phyloP scores from a whole-genome alignment of 2,113 vertebrate genomes.

The Ammodytes dubius region DNA sequence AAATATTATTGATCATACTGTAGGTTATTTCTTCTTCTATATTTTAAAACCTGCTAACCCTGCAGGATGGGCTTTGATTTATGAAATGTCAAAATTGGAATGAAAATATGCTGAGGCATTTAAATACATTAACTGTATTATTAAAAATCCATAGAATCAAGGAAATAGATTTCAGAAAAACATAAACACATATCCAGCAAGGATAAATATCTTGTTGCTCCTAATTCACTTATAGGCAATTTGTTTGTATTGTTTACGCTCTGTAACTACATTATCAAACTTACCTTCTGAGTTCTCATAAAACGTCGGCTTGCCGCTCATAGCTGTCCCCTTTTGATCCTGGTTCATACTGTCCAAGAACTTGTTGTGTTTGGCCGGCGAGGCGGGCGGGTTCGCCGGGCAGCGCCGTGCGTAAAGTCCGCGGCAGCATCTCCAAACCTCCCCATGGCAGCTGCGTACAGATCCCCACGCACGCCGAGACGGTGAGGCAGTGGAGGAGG shows the following conservation, averaged over 20 bases:
- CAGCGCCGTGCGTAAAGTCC: conserved; percentile 82
- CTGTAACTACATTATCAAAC: background rate
- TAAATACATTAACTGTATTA: no score
- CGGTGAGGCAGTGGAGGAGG: conserved; percentile 72
- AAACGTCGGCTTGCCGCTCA: conserved; percentile 81
- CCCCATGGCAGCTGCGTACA: conserved; percentile 76
- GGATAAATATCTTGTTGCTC: background rate
- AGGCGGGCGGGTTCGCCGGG: conserved; percentile 73
- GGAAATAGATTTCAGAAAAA: background rate
- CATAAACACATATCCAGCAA: background rate
- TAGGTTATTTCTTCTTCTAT: background rate
- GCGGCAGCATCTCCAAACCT: conserved; percentile 72
- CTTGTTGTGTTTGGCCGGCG: conserved; percentile 85
- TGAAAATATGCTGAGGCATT: background rate
- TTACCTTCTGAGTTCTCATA: conserved; percentile 84
- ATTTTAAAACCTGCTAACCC: background rate
- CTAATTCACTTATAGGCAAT: background rate
- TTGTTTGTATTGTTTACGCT: background rate
- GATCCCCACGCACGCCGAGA: conserved; percentile 81
- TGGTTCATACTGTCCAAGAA: conserved; percentile 83
- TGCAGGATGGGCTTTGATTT: background rate
- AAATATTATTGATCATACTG: background rate
- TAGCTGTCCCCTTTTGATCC: conserved; percentile 75
- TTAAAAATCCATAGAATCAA: no score
- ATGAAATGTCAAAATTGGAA: background rate